A percentile compares a stretch with the other conserved stretches of the same genome.
Evolutionary conservation across 1,140 invertebrate species (phyloP).

Genomic region (Octopus sinensis): DNA sequence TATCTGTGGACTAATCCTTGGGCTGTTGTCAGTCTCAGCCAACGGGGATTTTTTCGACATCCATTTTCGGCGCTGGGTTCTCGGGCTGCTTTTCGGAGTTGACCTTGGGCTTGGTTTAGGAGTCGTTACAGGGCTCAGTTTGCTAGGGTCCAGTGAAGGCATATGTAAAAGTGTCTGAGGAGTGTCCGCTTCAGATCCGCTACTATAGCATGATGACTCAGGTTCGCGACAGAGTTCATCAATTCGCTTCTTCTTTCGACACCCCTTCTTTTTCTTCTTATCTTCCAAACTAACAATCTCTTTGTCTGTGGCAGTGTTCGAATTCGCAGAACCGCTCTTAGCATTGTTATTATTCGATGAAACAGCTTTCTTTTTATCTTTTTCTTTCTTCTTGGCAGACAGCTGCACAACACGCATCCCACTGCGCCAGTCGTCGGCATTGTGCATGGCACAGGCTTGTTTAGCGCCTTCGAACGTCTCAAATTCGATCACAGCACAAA

Average conservation of each 20-base stretch:
- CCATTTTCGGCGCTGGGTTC: conserved; percentile 32
- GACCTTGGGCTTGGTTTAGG: conserved; percentile 41
- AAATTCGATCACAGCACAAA: conserved; percentile 87
- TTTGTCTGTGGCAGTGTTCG: conserved; percentile 24
- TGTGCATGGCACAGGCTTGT: conserved; percentile 65
- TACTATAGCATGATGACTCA: conserved; percentile 48
- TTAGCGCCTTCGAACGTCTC: conserved; percentile 80
- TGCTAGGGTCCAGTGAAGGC: conserved; percentile 23
- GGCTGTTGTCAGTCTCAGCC: conserved; percentile 33
- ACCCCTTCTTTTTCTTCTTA: conserved; percentile 41
- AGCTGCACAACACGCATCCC: conserved; percentile 60
- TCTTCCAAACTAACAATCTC: conserved; percentile 30
- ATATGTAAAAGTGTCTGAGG: conserved; percentile 17
- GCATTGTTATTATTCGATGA: conserved; percentile 19
- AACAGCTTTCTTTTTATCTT: conserved; percentile 40
- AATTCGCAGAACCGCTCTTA: neutral
- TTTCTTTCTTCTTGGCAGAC: conserved; percentile 45
- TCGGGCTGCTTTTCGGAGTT: conserved; percentile 49
- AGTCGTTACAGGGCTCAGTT: conserved; percentile 36
- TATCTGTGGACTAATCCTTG: conserved; percentile 40
- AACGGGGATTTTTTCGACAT: conserved; percentile 46
- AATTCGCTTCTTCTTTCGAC: conserved; percentile 43
- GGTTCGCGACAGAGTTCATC: conserved; percentile 43
- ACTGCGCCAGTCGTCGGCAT: conserved; percentile 58
- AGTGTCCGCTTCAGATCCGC: conserved; percentile 49